Conservation (phyloP, 2,113 vertebrate genomes). For the Halichoeres trimaculatus region DNA sequence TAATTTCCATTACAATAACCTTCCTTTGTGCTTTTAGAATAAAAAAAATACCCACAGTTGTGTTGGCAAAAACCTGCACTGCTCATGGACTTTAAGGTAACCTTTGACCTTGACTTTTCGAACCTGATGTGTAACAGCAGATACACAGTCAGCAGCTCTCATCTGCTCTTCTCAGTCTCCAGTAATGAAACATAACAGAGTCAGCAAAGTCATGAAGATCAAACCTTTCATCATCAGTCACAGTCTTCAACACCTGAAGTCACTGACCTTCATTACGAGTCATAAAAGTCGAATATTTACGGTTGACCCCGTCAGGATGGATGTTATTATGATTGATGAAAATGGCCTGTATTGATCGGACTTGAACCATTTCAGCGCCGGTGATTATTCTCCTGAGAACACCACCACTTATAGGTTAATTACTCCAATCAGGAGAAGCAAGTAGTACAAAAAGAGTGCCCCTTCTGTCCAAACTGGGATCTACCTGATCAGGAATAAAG, state of each 20-base stretch:
- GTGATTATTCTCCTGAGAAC: no score
- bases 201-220: neutral
- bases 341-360: constrained; percentile 7
- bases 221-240: neutral
- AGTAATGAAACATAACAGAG: neutral
- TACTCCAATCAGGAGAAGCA: no score
- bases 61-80: neutral
- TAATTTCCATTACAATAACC: no score
- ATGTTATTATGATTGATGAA: constrained; percentile 7
- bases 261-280: neutral
- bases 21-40: no score
- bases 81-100: neutral
- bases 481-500: no score
- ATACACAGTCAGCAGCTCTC: neutral
- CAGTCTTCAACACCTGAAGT: neutral
- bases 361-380: neutral
- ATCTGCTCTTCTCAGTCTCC: neutral
- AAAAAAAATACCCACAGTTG: no score
- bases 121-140: neutral
- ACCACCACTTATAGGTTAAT: no score
- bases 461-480: no score
- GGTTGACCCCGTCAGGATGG: neutral
- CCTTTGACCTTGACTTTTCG: neutral
- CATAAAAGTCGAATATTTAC: neutral
- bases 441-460: no score